Conservation (phyloP, 1,140 invertebrate species). For the Spodoptera frugiperda region DNA sequence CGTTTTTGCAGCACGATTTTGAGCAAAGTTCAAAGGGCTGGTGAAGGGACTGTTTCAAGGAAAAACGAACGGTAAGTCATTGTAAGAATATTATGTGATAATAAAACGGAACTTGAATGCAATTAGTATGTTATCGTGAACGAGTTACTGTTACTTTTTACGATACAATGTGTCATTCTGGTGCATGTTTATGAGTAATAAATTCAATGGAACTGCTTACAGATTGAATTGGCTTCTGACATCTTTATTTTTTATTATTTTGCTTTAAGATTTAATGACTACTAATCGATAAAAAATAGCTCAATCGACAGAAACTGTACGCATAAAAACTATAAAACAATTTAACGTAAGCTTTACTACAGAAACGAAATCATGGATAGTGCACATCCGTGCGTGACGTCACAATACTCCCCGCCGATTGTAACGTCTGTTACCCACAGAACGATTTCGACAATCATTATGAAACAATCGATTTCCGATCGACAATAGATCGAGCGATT, state of each 20-base stretch:
- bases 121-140: conserved; percentile 24
- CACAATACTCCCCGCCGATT: conserved; percentile 10
- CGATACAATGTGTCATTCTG: not conserved
- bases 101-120: conserved; percentile 11
- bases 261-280: too few relatives aligned
- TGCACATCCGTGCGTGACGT: not conserved
- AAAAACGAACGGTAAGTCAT: conserved; percentile 26
- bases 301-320: too few relatives aligned
- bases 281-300: too few relatives aligned
- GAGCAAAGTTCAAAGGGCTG: conserved; percentile 36
- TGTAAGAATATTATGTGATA: conserved; percentile 14
- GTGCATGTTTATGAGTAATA: not conserved
- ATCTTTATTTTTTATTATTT: too few relatives aligned
- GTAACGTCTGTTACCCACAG: conserved; percentile 3
- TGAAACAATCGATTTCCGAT: conserved; percentile 46
- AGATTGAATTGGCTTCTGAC: not conserved
- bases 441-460: conserved; percentile 37
- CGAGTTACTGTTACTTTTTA: not conserved
- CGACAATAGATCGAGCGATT: conserved; percentile 41
- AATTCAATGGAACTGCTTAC: not conserved
- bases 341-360: not conserved
- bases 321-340: not conserved
- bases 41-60: conserved; percentile 42
- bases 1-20: conserved; percentile 43
- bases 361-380: not conserved